These are phyloP conservation scores for Crioceris asparagi DNA, from an alignment of 2,888 invertebrate species.

Conservation along the genomic window DNA sequence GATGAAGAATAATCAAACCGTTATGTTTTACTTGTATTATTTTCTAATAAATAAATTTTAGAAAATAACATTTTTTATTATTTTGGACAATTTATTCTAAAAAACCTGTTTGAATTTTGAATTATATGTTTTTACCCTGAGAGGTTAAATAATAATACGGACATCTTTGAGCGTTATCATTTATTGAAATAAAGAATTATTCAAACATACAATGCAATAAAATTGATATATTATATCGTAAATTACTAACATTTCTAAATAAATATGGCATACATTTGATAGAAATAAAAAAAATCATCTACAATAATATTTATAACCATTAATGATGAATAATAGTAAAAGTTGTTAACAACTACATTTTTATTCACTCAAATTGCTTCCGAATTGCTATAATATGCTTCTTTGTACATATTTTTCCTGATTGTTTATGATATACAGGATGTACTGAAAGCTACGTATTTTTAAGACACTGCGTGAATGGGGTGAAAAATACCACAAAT, in stretches of 20 bases:
- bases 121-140: too few relatives aligned
- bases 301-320: slow-evolving; percentile 12
- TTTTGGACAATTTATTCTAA: too few relatives aligned
- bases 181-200: slow-evolving; percentile 29
- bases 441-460: slow-evolving; percentile 27
- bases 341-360: slow-evolving; percentile 19
- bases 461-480: slow-evolving; percentile 38
- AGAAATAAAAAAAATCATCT: slow-evolving; percentile 16
- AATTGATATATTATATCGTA: slow-evolving; percentile 20
- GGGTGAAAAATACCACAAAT: slow-evolving; percentile 31
- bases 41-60: too few relatives aligned
- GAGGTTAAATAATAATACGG: slow-evolving; percentile 12
- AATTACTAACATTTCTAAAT: slow-evolving; percentile 24
- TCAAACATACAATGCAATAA: slow-evolving; percentile 23
- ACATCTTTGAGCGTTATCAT: slow-evolving; percentile 27
- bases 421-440: slow-evolving; percentile 11
- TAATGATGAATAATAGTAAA: slow-evolving; percentile 15
- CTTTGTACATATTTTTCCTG: slow-evolving; percentile 10
- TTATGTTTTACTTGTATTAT: too few relatives aligned
- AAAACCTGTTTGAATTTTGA: too few relatives aligned
- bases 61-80: too few relatives aligned
- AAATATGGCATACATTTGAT: slow-evolving; percentile 29
- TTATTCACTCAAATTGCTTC: slow-evolving; percentile 31
- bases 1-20: too few relatives aligned
- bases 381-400: slow-evolving; percentile 25